phyloP scores from a whole-genome alignment of 2,797 vertebrate species.

The Gallirallus australis region DNA sequence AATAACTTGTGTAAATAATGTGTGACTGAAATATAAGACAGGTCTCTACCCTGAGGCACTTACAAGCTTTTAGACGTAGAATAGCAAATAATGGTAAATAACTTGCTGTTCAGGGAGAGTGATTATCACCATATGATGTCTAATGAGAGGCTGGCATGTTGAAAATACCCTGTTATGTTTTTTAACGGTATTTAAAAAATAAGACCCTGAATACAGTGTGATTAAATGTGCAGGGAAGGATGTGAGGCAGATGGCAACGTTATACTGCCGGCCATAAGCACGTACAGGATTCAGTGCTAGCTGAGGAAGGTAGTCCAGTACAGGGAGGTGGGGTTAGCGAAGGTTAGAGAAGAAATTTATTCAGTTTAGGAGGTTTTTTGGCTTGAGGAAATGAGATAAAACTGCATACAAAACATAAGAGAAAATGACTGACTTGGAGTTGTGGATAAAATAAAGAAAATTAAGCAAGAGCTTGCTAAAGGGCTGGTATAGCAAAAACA shows the following conservation, averaged over 20 bases:
- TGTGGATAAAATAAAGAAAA: not conserved
- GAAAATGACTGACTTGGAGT: not conserved
- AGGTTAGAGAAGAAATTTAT: not conserved
- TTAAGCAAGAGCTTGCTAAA: not conserved
- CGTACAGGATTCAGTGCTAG: not conserved
- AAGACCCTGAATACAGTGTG: not conserved
- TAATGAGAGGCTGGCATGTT: not conserved
- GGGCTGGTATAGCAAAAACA: not conserved
- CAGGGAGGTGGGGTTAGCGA: not conserved
- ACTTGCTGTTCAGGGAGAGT: not conserved
- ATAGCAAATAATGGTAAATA: not conserved
- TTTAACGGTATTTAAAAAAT: not conserved
- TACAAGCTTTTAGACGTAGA: not conserved
- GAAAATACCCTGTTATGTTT: not conserved
- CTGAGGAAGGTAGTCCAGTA: not conserved
- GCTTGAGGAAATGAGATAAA: not conserved
- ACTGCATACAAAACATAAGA: not conserved
- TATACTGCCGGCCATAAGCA: not conserved
- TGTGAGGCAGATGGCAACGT: accelerated
- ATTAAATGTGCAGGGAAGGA: not conserved
- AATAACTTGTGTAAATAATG: slow-evolving; percentile 30
- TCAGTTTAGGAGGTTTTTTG: not conserved
- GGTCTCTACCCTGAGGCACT: not conserved
- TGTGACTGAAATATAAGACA: not conserved
- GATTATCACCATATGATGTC: not conserved